These are phyloP conservation scores for Rhinoraja longicauda DNA, from an alignment of 2,797 vertebrate species.

Conservation along the genomic window DNA sequence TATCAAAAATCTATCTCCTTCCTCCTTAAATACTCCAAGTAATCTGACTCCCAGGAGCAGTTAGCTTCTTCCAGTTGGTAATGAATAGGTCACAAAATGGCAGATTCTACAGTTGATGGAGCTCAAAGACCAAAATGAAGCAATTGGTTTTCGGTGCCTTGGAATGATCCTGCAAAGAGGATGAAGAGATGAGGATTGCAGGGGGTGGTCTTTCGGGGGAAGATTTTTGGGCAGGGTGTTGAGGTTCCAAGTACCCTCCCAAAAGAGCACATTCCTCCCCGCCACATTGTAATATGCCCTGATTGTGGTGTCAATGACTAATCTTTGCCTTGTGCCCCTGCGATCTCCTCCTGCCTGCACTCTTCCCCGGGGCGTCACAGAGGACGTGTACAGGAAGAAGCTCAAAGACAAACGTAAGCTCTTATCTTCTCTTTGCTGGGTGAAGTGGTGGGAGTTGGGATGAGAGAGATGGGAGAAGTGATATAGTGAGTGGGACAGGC, in stretches of 20 bases:
- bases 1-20: no score
- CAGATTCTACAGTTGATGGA: not conserved
- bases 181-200: no score
- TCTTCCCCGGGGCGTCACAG: slow-evolving; percentile 60
- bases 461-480: not conserved
- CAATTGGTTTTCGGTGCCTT: not conserved
- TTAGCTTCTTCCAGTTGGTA: not conserved
- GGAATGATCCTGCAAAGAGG: not conserved
- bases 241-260: not conserved
- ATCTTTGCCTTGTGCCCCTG: slow-evolving; percentile 39
- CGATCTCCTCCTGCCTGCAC: slow-evolving; percentile 51
- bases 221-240: no score
- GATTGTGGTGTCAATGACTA: not conserved
- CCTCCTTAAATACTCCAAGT: no score
- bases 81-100: no score
- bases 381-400: slow-evolving; percentile 74
- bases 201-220: not conserved
- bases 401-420: slow-evolving; percentile 76
- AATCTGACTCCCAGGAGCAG: no score
- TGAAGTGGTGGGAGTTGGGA: no score
- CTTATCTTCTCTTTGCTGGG: slow-evolving; percentile 46
- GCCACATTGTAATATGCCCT: not conserved
- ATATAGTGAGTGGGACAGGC: not conserved
- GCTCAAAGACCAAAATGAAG: not conserved
- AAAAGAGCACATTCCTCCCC: no score